A percentile compares a stretch with the other conserved stretches of the same genome.
Conservation (phyloP, 1,140 invertebrate genomes). For the Orussus abietinus region DNA sequence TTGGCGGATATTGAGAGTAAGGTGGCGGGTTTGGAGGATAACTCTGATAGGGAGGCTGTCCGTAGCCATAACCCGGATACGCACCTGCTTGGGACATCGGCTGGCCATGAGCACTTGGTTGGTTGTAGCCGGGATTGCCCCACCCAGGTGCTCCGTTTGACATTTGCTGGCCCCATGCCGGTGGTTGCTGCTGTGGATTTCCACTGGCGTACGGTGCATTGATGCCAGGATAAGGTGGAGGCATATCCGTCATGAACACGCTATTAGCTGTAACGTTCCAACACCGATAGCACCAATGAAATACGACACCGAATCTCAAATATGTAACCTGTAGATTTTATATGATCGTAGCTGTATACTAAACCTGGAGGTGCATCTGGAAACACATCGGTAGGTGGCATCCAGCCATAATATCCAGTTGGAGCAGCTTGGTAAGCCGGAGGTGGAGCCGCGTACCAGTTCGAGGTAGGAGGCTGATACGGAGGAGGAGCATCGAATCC, state of each 20-base stretch:
- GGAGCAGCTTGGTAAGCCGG: constrained; percentile 80
- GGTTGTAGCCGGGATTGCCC: constrained; percentile 50
- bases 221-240: constrained; percentile 94
- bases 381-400: constrained; percentile 77
- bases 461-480: constrained; percentile 74
- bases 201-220: constrained; percentile 48
- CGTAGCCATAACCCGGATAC: constrained; percentile 45
- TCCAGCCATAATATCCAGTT: constrained; percentile 86
- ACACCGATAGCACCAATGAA: not conserved
- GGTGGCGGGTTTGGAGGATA: constrained; percentile 40
- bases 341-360: not conserved
- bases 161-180: constrained; percentile 26
- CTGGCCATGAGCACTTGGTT: too few relatives aligned
- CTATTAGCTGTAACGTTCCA: constrained; percentile 63
- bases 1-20: constrained; percentile 30
- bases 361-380: constrained; percentile 65
- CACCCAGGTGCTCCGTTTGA: constrained; percentile 41
- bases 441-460: constrained; percentile 86
- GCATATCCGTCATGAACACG: constrained; percentile 87
- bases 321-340: not conserved
- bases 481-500: constrained; percentile 72
- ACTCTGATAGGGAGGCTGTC: constrained; percentile 36
- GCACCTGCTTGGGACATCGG: constrained; percentile 49
- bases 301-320: not conserved
- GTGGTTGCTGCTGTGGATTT: constrained; percentile 30